Conservation (phyloP, 2,113 vertebrate genomes). For the Trochalopteron elliotii region DNA sequence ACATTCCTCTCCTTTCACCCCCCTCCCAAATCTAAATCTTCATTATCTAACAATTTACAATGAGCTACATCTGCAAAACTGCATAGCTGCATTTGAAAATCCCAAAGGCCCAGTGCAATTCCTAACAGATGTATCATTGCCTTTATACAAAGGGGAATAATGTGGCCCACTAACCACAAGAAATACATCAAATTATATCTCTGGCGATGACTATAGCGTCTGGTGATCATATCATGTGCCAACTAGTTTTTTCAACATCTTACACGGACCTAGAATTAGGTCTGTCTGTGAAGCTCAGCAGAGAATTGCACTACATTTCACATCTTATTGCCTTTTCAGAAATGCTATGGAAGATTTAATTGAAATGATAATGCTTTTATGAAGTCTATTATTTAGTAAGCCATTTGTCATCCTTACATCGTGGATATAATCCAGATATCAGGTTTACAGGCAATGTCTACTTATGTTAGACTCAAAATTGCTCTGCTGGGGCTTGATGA, state of each 20-base stretch:
- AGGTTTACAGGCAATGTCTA: neutral
- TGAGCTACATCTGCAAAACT: constrained; percentile 12
- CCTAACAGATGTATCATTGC: constrained; percentile 21
- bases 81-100: neutral
- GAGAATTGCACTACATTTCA: neutral
- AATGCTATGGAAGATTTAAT: neutral
- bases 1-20: neutral
- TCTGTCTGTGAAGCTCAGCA: neutral
- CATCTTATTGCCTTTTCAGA: neutral
- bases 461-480: neutral
- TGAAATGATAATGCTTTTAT: constrained; percentile 9
- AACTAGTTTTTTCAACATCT: neutral
- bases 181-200: constrained; percentile 1
- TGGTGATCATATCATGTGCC: neutral
- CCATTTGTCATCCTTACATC: neutral
- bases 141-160: constrained; percentile 13
- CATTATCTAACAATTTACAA: neutral
- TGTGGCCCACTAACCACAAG: neutral
- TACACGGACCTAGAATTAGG: neutral
- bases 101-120: neutral
- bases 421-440: neutral
- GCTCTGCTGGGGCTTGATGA: neutral
- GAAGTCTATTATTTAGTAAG: constrained; percentile 9
- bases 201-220: neutral
- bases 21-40: neutral